These are phyloP conservation scores for Aphelinus atriplicis DNA, from an alignment of 1,140 invertebrate genomes.

Conservation along the genomic window DNA sequence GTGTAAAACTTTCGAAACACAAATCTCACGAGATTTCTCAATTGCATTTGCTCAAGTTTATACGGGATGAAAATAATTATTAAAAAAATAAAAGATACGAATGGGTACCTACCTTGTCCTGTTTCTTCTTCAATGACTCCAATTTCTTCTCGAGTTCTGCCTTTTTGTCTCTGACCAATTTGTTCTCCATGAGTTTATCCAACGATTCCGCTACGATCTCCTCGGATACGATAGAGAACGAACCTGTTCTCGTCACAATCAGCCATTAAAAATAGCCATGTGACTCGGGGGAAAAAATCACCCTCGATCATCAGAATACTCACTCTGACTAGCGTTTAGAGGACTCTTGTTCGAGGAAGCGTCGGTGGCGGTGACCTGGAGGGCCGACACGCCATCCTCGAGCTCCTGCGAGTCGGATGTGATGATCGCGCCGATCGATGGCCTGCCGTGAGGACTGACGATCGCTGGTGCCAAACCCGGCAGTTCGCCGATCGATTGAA, in stretches of 20 bases:
- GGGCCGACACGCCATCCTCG: conserved; percentile 51
- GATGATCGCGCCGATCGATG: conserved; percentile 55
- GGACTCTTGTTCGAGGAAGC: conserved; percentile 58
- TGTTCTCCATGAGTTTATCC: conserved; percentile 83
- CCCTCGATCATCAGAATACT: conserved; percentile 39
- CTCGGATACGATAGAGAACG: conserved; percentile 60
- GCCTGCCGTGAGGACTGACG: conserved; percentile 56
- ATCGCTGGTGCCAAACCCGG: conserved; percentile 44
- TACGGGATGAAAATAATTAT: too few species aligned
- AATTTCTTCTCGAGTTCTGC: conserved; percentile 88
- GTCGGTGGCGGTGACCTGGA: conserved; percentile 48
- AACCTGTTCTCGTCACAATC: conserved; percentile 20
- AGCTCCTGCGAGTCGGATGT: conserved; percentile 55
- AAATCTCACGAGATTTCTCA: too few species aligned
- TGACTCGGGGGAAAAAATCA: too few species aligned
- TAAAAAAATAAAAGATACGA: not conserved
- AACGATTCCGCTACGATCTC: conserved; percentile 79
- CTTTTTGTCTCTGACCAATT: conserved; percentile 83
- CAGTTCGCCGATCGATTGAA: conserved; percentile 57
- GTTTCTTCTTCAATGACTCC: conserved; percentile 83
- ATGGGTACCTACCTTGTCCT: conserved; percentile 75
- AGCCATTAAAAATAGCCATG: not conserved
- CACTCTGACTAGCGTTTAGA: conserved; percentile 55
- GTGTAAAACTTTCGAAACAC: too few species aligned
- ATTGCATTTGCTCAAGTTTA: too few species aligned